Base-by-base conservation (phyloP, 2,113 vertebrate species). In the Lanius collurio region DNA sequence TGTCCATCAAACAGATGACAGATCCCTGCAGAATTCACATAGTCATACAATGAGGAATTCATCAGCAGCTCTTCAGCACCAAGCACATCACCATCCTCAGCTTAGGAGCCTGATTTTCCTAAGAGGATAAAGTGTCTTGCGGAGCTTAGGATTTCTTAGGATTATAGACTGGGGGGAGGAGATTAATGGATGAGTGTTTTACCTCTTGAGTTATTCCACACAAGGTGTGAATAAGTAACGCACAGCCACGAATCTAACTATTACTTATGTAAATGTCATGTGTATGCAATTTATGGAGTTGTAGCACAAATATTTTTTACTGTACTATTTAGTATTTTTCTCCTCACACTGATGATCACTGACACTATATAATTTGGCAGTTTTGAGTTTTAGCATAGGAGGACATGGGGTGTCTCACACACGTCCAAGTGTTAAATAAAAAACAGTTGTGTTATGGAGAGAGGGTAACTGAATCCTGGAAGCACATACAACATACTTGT, bases 401-500 rank as follows among this genome's bases (percentile, higher is more conserved):
- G 52, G 62, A 70, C 18, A 17, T 49, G 59, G 67, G 59, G 17
- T 15, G 15, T 91, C 97, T 90, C 81, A 64, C 27, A 84, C 73
- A 70, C 87, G 5, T 82, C 68, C 92, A 92, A 91, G 85, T 95
- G 87, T 97, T 95, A 92, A 95, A 84, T 96, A 94, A 95, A 96
- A 97, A 95, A 55, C 77, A 91, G 76, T 94, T 88, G 89, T 92
- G 86, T 96, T 87, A 94, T 88, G 78, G 96, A 89, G 92, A 91
- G 77, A 89, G 71, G 77, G 96, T 96, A 97, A 95, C 56, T 63
- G 94, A 95, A 95, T 93, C 93, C 95, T 89, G 94, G 67, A 78
- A 68, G 77, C 65, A 91, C 81, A 73, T 83, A 95, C 91, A 97
- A 77, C 65, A 90, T 78, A 65, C 63, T 88, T 82, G 89, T 97